Evolutionary conservation across 2,888 invertebrate species (phyloP), one percentile per base, ranked within the genome.

Genomic region (Bombylius major): DNA sequence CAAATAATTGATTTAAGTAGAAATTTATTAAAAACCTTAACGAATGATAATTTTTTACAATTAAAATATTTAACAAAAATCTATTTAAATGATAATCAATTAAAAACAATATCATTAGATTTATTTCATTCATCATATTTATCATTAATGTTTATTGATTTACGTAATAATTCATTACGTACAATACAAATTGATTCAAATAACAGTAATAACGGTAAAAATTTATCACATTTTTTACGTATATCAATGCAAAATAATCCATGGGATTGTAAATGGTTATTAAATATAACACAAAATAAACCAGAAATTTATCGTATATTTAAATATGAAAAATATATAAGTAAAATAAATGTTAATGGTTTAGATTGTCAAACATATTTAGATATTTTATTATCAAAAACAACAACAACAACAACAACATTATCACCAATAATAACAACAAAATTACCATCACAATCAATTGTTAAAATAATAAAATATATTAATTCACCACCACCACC

Each of bases 331-430:
- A 72, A 72, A 44, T 72, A 66, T 47, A 70, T 72, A 51, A 69
- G 70, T 6, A 68, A 68, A 57, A 70, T 72, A 42, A 72, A 72
- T 63, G 72, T 72, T 0, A 72, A 72, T 56, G 72, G 72, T 0
- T 55, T 72, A 12, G 68, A 69, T 34, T 72, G 72, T 34, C 50
- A n/a, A 14, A 66, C 68, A 0, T 65, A 64, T 31, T 60, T 65
- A 23, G 45, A 3, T 50, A 31, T 42, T 23, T 23, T n/a, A n/a
- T n/a, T n/a, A n/a, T n/a, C n/a, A n/a, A n/a, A n/a, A n/a, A 42
- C 23, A n/a, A 14, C 5, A 36, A 5, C 39, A n/a, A 12, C 31
- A 7, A 39, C n/a, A 23, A 51, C 48, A n/a, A 45, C 56, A 36
- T 5, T 7, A 14, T 13, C 39, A 13, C 31, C 55, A 36, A 31